These are phyloP conservation scores for Tineola bisselliella DNA, from an alignment of 2,888 invertebrate genomes.

Conservation along the genomic window DNA sequence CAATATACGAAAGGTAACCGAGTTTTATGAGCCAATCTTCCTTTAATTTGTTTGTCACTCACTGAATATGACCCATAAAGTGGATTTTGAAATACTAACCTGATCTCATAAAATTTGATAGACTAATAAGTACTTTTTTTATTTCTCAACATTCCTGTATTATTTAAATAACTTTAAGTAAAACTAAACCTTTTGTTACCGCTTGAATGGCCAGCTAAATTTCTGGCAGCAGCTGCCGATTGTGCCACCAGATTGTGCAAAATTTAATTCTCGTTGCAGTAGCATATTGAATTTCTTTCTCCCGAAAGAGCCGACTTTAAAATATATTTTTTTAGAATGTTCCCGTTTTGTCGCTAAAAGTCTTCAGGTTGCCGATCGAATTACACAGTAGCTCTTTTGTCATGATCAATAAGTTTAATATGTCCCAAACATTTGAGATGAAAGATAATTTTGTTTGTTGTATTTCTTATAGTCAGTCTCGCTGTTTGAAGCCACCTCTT, in stretches of 20 bases:
- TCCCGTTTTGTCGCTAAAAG: slow-evolving; percentile 53
- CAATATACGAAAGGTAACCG: slow-evolving; percentile 14
- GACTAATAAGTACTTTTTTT: slow-evolving; percentile 1
- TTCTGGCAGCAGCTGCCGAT: slow-evolving; percentile 58
- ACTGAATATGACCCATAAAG: neutral
- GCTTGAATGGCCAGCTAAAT: slow-evolving; percentile 43
- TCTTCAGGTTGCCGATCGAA: slow-evolving; percentile 52
- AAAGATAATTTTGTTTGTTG: slow-evolving; percentile 29
- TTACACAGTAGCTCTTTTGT: slow-evolving; percentile 61
- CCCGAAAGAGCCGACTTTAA: slow-evolving; percentile 4
- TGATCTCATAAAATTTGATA: slow-evolving; percentile 1
- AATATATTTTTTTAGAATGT: slow-evolving; percentile 23
- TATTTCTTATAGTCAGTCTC: slow-evolving; percentile 21
- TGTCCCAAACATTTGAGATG: neutral
- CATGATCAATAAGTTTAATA: slow-evolving; percentile 38
- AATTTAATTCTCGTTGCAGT: slow-evolving; percentile 58
- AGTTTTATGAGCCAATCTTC: slow-evolving; percentile 43
- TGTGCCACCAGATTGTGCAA: slow-evolving; percentile 54
- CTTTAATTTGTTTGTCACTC: slow-evolving; percentile 15
- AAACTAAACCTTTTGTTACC: slow-evolving; percentile 15
- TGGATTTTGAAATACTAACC: neutral
- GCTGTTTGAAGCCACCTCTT: slow-evolving; percentile 20
- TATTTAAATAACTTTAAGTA: slow-evolving; percentile 1
- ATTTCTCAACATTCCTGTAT: neutral
- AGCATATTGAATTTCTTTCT: slow-evolving; percentile 59